Evolutionary conservation across 2,797 vertebrate genomes (phyloP), one percentile per base, ranked within the genome.

Genomic region (Coendou prehensilis): DNA sequence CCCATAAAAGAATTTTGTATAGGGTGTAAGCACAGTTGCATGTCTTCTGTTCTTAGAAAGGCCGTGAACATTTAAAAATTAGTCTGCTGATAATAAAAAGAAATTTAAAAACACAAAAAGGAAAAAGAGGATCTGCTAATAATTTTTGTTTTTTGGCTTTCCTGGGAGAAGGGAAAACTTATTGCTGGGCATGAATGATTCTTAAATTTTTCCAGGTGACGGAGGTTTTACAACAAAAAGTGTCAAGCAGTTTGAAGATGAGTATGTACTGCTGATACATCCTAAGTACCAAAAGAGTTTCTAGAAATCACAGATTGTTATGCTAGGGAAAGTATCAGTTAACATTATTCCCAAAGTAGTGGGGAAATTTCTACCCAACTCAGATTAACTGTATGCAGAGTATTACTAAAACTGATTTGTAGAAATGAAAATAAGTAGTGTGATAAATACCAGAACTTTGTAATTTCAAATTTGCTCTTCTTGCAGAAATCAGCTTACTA

Each of bases 111-210:
- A 56, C 50, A 10, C 8, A 7, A 22, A 9, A 56, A 14, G 0
- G 50, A 50, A 69, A 37, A 52, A 30, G 11, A 47, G 20, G 76
- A 52, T 47, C 63, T 87, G 63, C 54, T 73, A 69, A 54, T 63
- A 89, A 20, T 92, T 82, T 95, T 92, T 87, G n/a, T 89, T 47
- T 94, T 81, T 95, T 84, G 47, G 1, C 17, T 91, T 18, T 67
- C 2, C 63, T 86, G 56, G 41, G 17, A 15, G 13, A 20, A 8
- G 2, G 56, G 61, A 89, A 52, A 41, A 88, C 9, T 84, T 89
- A 47, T 82, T 91, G 23, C 6, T 94, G 23, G 52, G 52, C 50
- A 57, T 93, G 28, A 84, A 67, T 85, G 54, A 88, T 86, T 93
- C 67, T 84, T 57, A 87, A 93, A 37, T 14, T 63, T 86, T 92